phyloP scores from a whole-genome alignment of 35 echinoderm and acorn worm genomes.

The Apostichopus japonicus region DNA sequence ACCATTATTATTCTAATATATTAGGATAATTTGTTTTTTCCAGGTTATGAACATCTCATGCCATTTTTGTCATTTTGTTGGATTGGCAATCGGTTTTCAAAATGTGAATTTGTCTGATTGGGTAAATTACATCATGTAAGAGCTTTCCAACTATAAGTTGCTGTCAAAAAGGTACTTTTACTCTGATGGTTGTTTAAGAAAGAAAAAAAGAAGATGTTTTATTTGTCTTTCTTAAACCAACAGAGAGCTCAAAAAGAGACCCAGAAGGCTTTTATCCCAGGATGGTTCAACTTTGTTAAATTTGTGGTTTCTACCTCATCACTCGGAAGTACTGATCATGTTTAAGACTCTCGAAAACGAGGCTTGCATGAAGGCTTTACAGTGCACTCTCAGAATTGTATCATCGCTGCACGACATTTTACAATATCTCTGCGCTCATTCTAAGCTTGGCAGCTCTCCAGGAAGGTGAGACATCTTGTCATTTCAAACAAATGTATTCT shows the following conservation, averaged over 20 bases:
- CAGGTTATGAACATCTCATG: too few relatives aligned
- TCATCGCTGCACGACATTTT: constrained; percentile 90
- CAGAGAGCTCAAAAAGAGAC: constrained; percentile 89
- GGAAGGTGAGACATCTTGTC: constrained; percentile 64
- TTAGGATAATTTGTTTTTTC: too few relatives aligned
- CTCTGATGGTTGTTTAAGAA: too few relatives aligned
- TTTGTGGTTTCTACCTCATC: constrained; percentile 95
- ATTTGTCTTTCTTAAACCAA: constrained; percentile 25
- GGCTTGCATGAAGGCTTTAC: constrained; percentile 75
- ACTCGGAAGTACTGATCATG: constrained; percentile 91
- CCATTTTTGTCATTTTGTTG: too few relatives aligned
- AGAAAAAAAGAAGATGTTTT: neutral
- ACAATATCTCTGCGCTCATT: constrained; percentile 94
- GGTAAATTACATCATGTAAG: too few relatives aligned
- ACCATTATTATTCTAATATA: too few relatives aligned
- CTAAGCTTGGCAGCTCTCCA: constrained; percentile 94
- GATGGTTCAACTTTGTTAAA: constrained; percentile 88
- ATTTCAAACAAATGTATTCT: too few relatives aligned
- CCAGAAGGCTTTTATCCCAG: constrained; percentile 79
- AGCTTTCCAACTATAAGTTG: too few relatives aligned
- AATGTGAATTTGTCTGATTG: too few relatives aligned
- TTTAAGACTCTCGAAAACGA: constrained; percentile 90
- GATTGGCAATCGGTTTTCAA: too few relatives aligned
- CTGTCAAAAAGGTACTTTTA: too few relatives aligned
- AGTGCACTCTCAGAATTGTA: constrained; percentile 65